These are phyloP conservation scores for Andrena flavipes DNA, from an alignment of 2,888 invertebrate genomes.

Conservation along the genomic window DNA sequence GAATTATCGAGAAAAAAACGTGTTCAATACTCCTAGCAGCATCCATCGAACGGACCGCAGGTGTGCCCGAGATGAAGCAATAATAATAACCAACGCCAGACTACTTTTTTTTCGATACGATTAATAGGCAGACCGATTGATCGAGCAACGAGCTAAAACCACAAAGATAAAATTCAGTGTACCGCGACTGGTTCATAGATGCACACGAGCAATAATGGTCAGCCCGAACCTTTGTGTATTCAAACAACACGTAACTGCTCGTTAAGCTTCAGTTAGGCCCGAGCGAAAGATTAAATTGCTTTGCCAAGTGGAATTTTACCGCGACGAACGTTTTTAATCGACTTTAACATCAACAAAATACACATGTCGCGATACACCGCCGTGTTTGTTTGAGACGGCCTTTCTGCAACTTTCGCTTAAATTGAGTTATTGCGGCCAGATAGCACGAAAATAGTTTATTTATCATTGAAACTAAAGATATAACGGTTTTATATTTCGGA, in stretches of 20 bases:
- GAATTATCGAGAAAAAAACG: too few relatives aligned
- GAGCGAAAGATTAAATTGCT: constrained; percentile 37
- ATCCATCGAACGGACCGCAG: constrained; percentile 2
- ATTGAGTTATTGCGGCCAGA: too few relatives aligned
- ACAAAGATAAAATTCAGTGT: constrained; percentile 38
- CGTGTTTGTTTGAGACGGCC: not conserved
- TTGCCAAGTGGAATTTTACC: constrained; percentile 28
- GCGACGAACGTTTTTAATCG: constrained; percentile 8
- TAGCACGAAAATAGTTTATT: too few relatives aligned
- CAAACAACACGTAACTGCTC: constrained; percentile 49
- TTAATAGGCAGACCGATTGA: constrained; percentile 26
- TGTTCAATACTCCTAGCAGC: not conserved
- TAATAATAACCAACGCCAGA: not conserved
- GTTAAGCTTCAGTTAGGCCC: constrained; percentile 18
- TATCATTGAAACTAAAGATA: too few relatives aligned
- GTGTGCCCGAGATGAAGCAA: not conserved
- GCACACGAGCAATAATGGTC: constrained; percentile 9
- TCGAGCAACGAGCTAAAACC: constrained; percentile 29
- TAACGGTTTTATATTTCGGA: too few relatives aligned
- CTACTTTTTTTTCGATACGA: constrained; percentile 12
- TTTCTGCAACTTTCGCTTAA: too few relatives aligned
- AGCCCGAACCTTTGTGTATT: constrained; percentile 26
- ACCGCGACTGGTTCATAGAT: not conserved
- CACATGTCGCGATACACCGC: not conserved
- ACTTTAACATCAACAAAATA: not conserved